A percentile compares a stretch with the other conserved stretches of the same genome.
Conservation (phyloP, 1,140 invertebrate genomes). For the Antheraea mylitta region DNA sequence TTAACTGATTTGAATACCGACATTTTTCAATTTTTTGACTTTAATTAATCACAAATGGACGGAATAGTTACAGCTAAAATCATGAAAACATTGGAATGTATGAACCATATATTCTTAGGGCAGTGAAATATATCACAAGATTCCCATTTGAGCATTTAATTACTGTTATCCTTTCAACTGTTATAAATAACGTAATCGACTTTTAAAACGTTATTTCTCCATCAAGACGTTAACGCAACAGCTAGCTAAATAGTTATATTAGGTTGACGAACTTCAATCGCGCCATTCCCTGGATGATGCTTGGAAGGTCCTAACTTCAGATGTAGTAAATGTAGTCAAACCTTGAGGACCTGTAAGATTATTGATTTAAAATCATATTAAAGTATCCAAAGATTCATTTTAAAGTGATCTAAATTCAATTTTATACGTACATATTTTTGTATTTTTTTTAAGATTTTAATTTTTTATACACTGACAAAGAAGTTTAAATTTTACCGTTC, state of each 20-base stretch:
- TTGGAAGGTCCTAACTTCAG: constrained; percentile 76
- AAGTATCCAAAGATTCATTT: too few species aligned
- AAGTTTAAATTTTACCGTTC: too few species aligned
- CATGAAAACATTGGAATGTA: not conserved
- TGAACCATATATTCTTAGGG: constrained; percentile 17
- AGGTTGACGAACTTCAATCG: constrained; percentile 35
- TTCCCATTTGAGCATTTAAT: constrained; percentile 23
- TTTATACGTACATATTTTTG: too few species aligned
- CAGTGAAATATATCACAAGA: constrained; percentile 35
- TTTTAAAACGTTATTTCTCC: constrained; percentile 1
- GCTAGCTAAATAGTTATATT: not conserved
- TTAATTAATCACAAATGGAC: not conserved
- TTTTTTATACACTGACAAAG: too few species aligned
- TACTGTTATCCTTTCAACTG: not conserved
- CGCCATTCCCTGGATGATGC: constrained; percentile 67
- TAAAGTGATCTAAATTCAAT: too few species aligned
- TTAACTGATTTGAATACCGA: not conserved
- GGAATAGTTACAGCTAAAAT: not conserved
- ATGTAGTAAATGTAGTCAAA: constrained; percentile 71
- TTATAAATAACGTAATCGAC: not conserved
- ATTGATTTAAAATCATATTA: too few species aligned
- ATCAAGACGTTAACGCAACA: constrained; percentile 1
- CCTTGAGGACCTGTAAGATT: constrained; percentile 62
- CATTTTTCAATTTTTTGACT: constrained; percentile 20
- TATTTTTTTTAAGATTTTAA: too few species aligned